Base-by-base conservation (phyloP, 2,797 vertebrate genomes). In the Arctocebus calabarensis region DNA sequence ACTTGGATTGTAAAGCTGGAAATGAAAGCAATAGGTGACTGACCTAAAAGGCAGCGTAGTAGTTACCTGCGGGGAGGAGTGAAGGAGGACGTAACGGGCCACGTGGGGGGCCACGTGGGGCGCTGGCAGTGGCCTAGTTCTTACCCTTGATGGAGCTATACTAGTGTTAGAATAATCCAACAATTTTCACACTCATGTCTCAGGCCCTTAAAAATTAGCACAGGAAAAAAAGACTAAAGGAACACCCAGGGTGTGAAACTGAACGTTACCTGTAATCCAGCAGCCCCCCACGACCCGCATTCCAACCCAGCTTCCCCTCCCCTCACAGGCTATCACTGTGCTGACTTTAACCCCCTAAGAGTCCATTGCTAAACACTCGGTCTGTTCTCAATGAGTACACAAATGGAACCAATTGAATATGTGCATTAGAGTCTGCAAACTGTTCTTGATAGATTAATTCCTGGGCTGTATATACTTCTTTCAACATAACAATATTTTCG, bases 201-300 rank as follows among this genome's bases (percentile, higher is more conserved):
- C 22, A 48, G 48, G 37, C 9, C 34, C 37, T 79, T 83, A 59
- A 94, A 90, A 83, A 88, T 22, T 10, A 29, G 22, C n/a, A 75
- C 17, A 29, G 45, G 40, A 32, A 40, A 27, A 57, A 61, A 12
- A 40, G 22, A 64, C 52, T 43, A 25, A 84, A 82, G 61, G 86
- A 82, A 82, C 14, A 9, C 20, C 4, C 3, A 77, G 22, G 48
- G 55, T n/a, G 59, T 37, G 62, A 82, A 70, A 82, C 0, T 32
- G 52, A 86, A 70, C 75, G 43, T 2, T 59, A 14, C 1, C 48
- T 34, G 1, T 0, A 73, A 32, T 19, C 40, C 37, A 66, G 52
- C 59, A 55, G 20, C 40, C 55, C 23, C 0, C 25, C n/a, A 23
- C 0, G 3, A 0, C 5, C 2, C 20, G 40, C 20, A 34, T n/a